These are phyloP conservation scores for Phocoena phocoena DNA, from an alignment of 2,113 vertebrate genomes.

Conservation along the genomic window DNA sequence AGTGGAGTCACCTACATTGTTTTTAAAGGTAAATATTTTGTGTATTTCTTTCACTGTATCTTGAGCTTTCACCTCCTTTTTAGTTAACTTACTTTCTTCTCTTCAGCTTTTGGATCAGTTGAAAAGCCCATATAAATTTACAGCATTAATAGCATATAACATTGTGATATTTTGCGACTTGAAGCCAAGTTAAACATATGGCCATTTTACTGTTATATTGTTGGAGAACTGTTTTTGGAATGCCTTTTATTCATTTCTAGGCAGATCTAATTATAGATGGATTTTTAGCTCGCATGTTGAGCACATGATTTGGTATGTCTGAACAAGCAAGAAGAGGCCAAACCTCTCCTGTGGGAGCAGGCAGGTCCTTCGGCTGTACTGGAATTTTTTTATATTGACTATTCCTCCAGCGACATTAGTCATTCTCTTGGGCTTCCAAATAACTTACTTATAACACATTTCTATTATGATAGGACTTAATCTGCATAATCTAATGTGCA, in stretches of 20 bases:
- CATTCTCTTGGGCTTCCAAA: not conserved
- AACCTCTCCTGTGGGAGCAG: not conserved
- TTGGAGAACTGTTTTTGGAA: constrained; percentile 52
- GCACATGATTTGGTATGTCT: not conserved
- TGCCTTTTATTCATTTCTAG: constrained; percentile 54
- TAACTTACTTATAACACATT: not conserved
- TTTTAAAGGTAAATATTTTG: not conserved
- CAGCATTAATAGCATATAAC: not conserved
- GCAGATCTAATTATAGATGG: constrained; percentile 66
- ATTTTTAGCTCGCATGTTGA: constrained; percentile 18
- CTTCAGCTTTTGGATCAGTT: constrained; percentile 2
- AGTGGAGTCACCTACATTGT: not conserved
- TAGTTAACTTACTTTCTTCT: not conserved
- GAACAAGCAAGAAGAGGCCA: not conserved
- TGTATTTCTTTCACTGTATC: not conserved
- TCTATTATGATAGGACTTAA: not conserved
- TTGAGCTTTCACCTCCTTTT: not conserved
- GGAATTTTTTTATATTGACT: not conserved
- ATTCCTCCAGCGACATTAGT: not conserved
- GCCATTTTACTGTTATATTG: constrained; percentile 43
- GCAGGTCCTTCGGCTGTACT: not conserved
- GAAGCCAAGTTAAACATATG: constrained; percentile 73
- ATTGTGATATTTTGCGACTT: constrained; percentile 37
- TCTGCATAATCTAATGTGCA: not conserved
- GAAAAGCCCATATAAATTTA: constrained; percentile 46